A percentile compares a stretch with the other conserved stretches of the same genome.
These are phyloP conservation scores for Labeo rohita DNA, from an alignment of 2,113 vertebrate species.

Conservation along the genomic window DNA sequence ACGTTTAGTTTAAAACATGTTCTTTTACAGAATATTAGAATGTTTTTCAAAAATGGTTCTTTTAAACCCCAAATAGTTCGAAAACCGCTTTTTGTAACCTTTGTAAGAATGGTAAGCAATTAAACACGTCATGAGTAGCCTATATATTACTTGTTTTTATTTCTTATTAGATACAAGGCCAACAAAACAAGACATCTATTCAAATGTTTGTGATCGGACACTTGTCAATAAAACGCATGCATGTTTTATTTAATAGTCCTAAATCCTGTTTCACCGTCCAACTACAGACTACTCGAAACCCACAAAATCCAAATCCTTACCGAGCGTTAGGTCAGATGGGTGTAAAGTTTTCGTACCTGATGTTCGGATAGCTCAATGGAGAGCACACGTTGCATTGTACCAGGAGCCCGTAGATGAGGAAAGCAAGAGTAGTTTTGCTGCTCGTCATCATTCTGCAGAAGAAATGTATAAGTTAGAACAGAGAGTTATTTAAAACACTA, in stretches of 20 bases:
- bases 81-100: too few relatives aligned
- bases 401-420: conserved; percentile 93
- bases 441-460: conserved; percentile 88
- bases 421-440: conserved; percentile 87
- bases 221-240: not conserved
- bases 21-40: too few relatives aligned
- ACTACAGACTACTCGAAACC: not conserved
- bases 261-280: too few relatives aligned
- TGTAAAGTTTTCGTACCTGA: conserved; percentile 80
- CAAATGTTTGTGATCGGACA: not conserved
- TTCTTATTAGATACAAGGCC: not conserved
- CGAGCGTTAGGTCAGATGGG: not conserved
- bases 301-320: not conserved
- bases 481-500: not conserved
- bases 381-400: conserved; percentile 92
- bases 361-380: conserved; percentile 85
- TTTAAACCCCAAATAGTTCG: too few relatives aligned
- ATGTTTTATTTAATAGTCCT: not conserved
- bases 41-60: too few relatives aligned
- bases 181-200: not conserved
- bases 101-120: not conserved
- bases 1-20: too few relatives aligned
- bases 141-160: not conserved
- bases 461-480: conserved; percentile 47
- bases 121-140: not conserved